Percentiles rank a stretch among this genome's conserved stretches.
Evolutionary conservation across 1,140 invertebrate species (phyloP).

Genomic region (Hycleus cichorii): DNA sequence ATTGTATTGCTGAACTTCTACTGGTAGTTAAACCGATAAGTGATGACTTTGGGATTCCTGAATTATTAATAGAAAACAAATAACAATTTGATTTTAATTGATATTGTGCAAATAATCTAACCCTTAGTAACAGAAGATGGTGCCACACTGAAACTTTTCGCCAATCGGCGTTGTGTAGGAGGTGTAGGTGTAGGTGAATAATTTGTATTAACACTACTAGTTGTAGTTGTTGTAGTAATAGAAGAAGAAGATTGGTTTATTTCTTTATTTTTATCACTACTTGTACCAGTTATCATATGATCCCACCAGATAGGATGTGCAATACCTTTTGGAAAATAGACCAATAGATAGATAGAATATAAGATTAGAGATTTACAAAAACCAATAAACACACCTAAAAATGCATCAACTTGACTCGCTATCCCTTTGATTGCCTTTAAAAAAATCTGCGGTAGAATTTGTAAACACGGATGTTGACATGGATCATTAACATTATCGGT

Average conservation of each 20-base stretch:
- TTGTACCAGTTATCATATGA: slow-evolving; percentile 34
- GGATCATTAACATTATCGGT: slow-evolving; percentile 68
- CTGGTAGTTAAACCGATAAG: slow-evolving; percentile 68
- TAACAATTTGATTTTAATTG: background rate
- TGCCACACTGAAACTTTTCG: slow-evolving; percentile 82
- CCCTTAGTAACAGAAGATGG: slow-evolving; percentile 50
- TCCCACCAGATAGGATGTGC: slow-evolving; percentile 37
- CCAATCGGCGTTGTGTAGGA: slow-evolving; percentile 71
- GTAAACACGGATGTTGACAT: slow-evolving; percentile 86
- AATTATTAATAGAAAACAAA: background rate
- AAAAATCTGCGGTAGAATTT: slow-evolving; percentile 81
- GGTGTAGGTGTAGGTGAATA: slow-evolving; percentile 60
- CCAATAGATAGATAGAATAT: background rate
- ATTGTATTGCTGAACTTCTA: slow-evolving; percentile 43
- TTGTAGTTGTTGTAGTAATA: background rate
- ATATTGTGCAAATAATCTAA: slow-evolving; percentile 16
- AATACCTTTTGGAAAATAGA: slow-evolving; percentile 25
- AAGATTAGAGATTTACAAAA: background rate
- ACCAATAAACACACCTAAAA: slow-evolving; percentile 65
- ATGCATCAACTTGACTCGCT: slow-evolving; percentile 89
- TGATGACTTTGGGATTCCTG: slow-evolving; percentile 72
- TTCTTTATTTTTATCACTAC: slow-evolving; percentile 37
- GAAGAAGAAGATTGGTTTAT: slow-evolving; percentile 12
- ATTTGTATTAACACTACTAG: slow-evolving; percentile 8
- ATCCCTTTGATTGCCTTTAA: slow-evolving; percentile 89